Percentiles rank a stretch among this genome's conserved stretches.
Evolutionary conservation across 2,797 vertebrate genomes (phyloP).

Genomic region (Xenopus petersii): DNA sequence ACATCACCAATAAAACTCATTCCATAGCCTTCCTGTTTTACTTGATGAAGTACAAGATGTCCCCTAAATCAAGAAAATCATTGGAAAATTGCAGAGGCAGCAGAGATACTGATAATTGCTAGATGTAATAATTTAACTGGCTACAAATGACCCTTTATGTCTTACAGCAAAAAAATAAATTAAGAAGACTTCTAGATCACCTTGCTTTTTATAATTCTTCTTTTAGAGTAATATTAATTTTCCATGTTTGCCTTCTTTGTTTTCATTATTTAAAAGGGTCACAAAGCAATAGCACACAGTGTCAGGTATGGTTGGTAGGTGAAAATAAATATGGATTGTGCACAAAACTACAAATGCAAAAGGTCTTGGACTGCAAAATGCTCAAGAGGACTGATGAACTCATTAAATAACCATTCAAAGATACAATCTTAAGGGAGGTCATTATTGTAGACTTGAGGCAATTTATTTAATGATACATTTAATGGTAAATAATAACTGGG

Average conservation of each 20-base stretch:
- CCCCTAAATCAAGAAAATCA: slow-evolving; percentile 7
- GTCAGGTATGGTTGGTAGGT: too few species aligned
- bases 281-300: too few species aligned
- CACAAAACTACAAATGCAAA: too few species aligned
- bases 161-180: not conserved
- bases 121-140: slow-evolving; percentile 20
- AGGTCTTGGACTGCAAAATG: too few species aligned
- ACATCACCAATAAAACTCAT: not conserved
- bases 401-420: too few species aligned
- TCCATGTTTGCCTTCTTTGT: not conserved
- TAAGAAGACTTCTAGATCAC: not conserved
- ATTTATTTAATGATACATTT: too few species aligned
- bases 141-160: slow-evolving; percentile 2
- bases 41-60: slow-evolving; percentile 14
- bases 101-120: slow-evolving; percentile 7
- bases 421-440: too few species aligned
- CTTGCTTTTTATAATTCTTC: not conserved
- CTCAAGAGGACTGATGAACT: too few species aligned
- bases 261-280: too few species aligned
- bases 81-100: slow-evolving; percentile 11
- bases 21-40: not conserved
- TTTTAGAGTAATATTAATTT: not conserved
- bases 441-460: too few species aligned
- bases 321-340: too few species aligned
- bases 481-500: too few species aligned